Evolutionary conservation across 2,888 invertebrate genomes (phyloP).

Genomic region (Chesias legatella): DNA sequence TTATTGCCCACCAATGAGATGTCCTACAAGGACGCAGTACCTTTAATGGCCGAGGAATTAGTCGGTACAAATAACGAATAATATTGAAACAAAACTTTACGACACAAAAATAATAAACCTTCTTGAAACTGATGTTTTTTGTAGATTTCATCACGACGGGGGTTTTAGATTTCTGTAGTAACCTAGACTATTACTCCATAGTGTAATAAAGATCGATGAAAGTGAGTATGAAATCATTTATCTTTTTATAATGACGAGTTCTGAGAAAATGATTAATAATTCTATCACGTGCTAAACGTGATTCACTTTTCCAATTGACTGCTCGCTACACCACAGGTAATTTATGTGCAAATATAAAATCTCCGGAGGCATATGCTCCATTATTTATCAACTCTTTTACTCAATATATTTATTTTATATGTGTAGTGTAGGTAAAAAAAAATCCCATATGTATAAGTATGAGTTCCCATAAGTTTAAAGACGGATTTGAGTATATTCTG

Average conservation of each 20-base stretch:
- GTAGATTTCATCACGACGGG: not conserved
- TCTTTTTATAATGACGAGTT: constrained; percentile 34
- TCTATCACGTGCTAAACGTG: constrained; percentile 44
- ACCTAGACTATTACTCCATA: no score
- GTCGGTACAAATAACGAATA: constrained; percentile 55
- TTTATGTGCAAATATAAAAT: constrained; percentile 29
- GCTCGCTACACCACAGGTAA: constrained; percentile 23
- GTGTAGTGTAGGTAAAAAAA: not conserved
- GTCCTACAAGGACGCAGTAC: constrained; percentile 65
- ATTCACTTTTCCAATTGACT: constrained; percentile 30
- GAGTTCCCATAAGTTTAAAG: no score
- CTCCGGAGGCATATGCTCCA: constrained; percentile 13
- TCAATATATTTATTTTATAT: constrained; percentile 7
- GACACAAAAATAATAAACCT: not conserved
- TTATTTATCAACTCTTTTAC: constrained; percentile 13
- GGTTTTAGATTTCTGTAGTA: no score
- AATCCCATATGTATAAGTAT: no score
- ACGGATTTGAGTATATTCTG: no score
- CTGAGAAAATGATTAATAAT: constrained; percentile 41
- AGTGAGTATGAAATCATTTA: constrained; percentile 23
- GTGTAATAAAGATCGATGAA: constrained; percentile 16
- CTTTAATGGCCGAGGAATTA: constrained; percentile 69
- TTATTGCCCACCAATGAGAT: constrained; percentile 72
- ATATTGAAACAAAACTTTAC: constrained; percentile 1
- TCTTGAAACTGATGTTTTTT: no score